Conservation (phyloP, 2,888 invertebrate genomes). For the Imbricaverruca yamaguchii region DNA sequence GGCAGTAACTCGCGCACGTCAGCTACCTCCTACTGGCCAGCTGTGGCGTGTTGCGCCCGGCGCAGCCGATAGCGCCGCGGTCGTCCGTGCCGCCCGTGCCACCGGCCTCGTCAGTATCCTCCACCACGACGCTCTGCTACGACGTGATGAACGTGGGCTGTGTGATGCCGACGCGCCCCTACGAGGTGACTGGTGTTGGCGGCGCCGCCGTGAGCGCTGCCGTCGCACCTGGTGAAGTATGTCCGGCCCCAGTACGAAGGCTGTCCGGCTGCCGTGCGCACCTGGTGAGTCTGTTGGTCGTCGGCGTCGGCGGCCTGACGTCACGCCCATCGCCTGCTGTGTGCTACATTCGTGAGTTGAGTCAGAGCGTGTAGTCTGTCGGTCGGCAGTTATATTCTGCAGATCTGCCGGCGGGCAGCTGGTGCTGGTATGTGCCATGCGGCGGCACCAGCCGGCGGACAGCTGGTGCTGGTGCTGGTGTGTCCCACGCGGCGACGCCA, state of each 20-base stretch:
- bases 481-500: too few relatives aligned
- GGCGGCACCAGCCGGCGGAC: not conserved
- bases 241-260: too few relatives aligned
- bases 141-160: not conserved
- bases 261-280: too few relatives aligned
- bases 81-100: not conserved
- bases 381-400: too few relatives aligned
- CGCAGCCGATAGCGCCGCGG: not conserved
- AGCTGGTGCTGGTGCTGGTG: not conserved
- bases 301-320: not conserved
- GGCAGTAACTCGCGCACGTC: conserved; percentile 23
- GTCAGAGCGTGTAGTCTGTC: not conserved
- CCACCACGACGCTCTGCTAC: not conserved
- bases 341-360: not conserved
- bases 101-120: not conserved
- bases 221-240: not conserved
- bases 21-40: conserved; percentile 4
- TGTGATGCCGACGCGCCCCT: not conserved
- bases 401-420: too few relatives aligned
- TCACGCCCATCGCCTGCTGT: too few relatives aligned
- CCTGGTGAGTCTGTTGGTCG: too few relatives aligned
- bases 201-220: not conserved
- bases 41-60: not conserved
- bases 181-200: not conserved
- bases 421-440: not conserved